These are phyloP conservation scores for Bubalus kerabau DNA, from an alignment of 2,113 vertebrate species.

Conservation along the genomic window DNA sequence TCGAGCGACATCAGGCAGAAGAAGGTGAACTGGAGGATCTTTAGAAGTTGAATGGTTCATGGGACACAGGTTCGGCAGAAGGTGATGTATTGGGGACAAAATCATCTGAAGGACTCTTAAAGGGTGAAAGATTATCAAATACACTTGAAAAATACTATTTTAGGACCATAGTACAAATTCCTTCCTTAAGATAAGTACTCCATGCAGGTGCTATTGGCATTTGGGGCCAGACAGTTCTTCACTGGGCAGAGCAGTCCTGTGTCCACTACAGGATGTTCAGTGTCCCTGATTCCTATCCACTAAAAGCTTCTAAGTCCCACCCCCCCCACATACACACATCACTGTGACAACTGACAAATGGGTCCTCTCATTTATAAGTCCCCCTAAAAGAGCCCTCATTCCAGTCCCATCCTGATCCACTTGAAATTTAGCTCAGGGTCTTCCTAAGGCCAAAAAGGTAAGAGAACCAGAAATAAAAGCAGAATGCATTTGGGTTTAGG, in stretches of 20 bases:
- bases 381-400: neutral
- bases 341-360: neutral
- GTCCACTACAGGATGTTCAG: neutral
- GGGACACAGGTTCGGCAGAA: neutral
- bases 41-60: neutral
- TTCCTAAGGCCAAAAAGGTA: neutral
- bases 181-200: neutral
- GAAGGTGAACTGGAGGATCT: neutral
- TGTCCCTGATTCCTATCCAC: neutral
- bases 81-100: neutral
- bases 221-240: neutral
- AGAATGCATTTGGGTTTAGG: neutral
- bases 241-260: neutral
- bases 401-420: neutral
- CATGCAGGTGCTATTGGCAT: neutral
- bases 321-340: fast-evolving
- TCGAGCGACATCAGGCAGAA: neutral
- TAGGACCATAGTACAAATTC: neutral
- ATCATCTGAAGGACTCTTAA: neutral
- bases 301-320: neutral
- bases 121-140: neutral
- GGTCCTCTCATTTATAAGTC: neutral
- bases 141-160: neutral
- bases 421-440: neutral
- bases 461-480: neutral